These are phyloP conservation scores for Tragelaphus scriptus DNA, from an alignment of 2,113 vertebrate genomes.

Conservation along the genomic window DNA sequence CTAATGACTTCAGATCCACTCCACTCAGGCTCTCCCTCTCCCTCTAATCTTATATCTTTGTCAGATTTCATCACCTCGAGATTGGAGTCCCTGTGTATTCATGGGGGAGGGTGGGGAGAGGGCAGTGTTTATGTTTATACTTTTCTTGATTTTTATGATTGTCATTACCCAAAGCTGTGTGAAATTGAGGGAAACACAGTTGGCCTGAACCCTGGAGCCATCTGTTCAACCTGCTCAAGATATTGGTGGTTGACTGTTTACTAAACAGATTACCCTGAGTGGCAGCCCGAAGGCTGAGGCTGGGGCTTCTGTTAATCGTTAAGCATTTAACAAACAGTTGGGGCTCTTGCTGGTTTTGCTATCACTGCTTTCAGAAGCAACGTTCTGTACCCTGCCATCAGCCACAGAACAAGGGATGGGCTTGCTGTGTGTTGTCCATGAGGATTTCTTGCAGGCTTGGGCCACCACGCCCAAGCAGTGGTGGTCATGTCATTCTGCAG, in stretches of 20 bases:
- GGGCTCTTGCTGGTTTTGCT: conserved; percentile 19
- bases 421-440: background rate
- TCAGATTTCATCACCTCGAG: background rate
- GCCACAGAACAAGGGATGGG: background rate
- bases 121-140: conserved; percentile 4
- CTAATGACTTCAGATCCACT: background rate
- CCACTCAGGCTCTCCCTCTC: background rate
- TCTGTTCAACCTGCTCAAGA: conserved; percentile 61
- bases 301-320: conserved; percentile 62
- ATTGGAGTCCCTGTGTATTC: background rate
- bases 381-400: background rate
- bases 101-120: background rate
- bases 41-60: background rate
- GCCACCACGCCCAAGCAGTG: background rate
- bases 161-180: conserved; percentile 51
- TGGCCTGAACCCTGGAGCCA: conserved; percentile 46
- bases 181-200: conserved; percentile 56
- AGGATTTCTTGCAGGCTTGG: conserved; percentile 34
- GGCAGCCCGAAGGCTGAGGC: conserved; percentile 30
- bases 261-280: conserved; percentile 55
- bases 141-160: conserved; percentile 44
- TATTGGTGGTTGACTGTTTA: conserved; percentile 66
- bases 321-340: conserved; percentile 47
- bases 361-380: conserved; percentile 51
- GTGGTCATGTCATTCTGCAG: background rate